Evolutionary conservation across 2,888 invertebrate genomes (phyloP).

Genomic region (Mythimna loreyi): DNA sequence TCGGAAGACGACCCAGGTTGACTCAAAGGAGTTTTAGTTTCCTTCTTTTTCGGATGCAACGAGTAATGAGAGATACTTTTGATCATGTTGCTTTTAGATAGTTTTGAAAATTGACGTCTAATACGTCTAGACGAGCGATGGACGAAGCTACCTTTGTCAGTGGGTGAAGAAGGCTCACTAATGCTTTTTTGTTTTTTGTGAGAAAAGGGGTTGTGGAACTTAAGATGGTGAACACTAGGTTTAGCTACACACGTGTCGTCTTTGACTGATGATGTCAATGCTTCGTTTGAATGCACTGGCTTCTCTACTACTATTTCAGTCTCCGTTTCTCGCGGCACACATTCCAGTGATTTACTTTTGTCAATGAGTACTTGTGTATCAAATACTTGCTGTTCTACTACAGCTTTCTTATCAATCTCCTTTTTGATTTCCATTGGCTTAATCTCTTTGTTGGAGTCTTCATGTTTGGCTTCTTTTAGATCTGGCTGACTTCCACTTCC

Average conservation of each 20-base stretch:
- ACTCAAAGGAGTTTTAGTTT: slow-evolving; percentile 78
- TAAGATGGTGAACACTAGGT: slow-evolving; percentile 76
- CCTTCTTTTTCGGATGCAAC: slow-evolving; percentile 83
- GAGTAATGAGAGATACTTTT: slow-evolving; percentile 88
- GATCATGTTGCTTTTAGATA: slow-evolving; percentile 86
- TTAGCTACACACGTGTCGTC: slow-evolving; percentile 79
- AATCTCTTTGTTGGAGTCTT: slow-evolving; percentile 47
- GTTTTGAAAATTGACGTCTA: slow-evolving; percentile 81
- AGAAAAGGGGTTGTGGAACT: slow-evolving; percentile 85
- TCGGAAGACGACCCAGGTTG: slow-evolving; percentile 84
- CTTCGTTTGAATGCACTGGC: slow-evolving; percentile 59
- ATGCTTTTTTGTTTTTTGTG: slow-evolving; percentile 84
- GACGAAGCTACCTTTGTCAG: slow-evolving; percentile 84
- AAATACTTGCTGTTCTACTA: slow-evolving; percentile 56
- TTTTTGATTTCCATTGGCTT: slow-evolving; percentile 42
- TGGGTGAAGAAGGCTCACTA: slow-evolving; percentile 86
- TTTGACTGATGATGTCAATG: slow-evolving; percentile 66
- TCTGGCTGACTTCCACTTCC: slow-evolving; percentile 65
- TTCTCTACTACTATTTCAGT: slow-evolving; percentile 51
- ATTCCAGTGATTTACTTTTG: slow-evolving; percentile 63
- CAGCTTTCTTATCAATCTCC: slow-evolving; percentile 50
- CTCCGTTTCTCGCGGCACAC: slow-evolving; percentile 47
- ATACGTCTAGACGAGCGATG: slow-evolving; percentile 86
- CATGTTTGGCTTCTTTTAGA: slow-evolving; percentile 48
- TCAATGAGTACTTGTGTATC: slow-evolving; percentile 58